Base-by-base conservation (phyloP, 2,888 invertebrate species). In the Meiosimyza decipiens region DNA sequence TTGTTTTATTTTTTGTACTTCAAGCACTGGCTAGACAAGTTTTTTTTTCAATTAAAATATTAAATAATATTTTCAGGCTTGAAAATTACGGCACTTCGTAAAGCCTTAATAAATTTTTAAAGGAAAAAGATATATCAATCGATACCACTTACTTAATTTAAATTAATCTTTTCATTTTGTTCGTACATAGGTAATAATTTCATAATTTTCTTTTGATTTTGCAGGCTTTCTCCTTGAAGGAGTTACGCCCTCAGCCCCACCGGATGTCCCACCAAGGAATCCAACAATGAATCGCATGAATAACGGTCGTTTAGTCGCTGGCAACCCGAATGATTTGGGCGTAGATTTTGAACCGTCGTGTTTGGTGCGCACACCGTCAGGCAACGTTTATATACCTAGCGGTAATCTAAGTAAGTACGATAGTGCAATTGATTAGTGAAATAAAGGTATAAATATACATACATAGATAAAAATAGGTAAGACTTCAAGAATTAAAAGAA, bases 331-430 rank as follows among this genome's bases (percentile, higher is more conserved):
- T 81, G 92, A 92, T 86, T 88, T 90, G 85, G 89, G 92, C 80
- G 90, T 89, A 80, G 95, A 95, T 88, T 94, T 95, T 88, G 95
- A 95, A 88, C 95, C 95, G 81, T 94, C 95, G 86, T 95, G 95
- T 88, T 91, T 96, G 84, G 95, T 95, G 83, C 91, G 95, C 88
- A 95, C 95, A 79, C 95, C 95, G 80, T 96, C 95, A 80, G 96
- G 96, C 87, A 95, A 95, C 89, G 94, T 96, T 87, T 96, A 95
- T 90, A 95, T 96, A 91, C 95, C 95, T 88, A 93, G 94, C 90
- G 93, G 92, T 89, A 90, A 89, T 84, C 85, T 89, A 86, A 90
- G 90, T 90, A 86, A 89, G 89, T 89, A 79, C 52, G 11, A 51
- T 49, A 6, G 13, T 28, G 18, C 57, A 22, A 2, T 22, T 16